Conservation (phyloP, 2,888 invertebrate species). For the Oasisia sp. region DNA sequence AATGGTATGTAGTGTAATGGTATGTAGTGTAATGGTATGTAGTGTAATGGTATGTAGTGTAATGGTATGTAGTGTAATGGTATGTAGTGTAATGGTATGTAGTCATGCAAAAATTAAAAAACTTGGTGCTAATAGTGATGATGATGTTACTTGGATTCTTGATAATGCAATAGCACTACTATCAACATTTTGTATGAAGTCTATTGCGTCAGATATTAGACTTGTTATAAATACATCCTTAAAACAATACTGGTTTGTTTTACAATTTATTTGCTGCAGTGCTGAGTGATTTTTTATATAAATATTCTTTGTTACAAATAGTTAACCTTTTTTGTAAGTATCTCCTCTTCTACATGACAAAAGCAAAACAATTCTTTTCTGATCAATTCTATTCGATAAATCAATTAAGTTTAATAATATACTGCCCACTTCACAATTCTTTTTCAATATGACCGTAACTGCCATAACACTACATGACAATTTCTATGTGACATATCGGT, state of each 20-base stretch:
- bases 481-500: neutral
- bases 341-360: neutral
- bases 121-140: neutral
- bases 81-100: too few species aligned
- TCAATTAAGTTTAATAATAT: too few species aligned
- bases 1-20: too few species aligned
- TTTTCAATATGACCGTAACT: neutral
- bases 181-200: neutral
- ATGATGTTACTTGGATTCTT: neutral
- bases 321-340: neutral
- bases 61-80: too few species aligned
- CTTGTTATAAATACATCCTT: neutral
- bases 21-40: too few species aligned
- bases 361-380: too few species aligned
- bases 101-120: neutral
- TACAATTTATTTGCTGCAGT: neutral
- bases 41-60: too few species aligned
- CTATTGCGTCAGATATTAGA: neutral
- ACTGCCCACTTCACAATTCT: too few species aligned
- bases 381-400: too few species aligned
- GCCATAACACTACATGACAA: neutral
- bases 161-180: neutral
- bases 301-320: neutral
- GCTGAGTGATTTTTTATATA: neutral
- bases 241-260: neutral